Percentiles rank a stretch among this genome's conserved stretches.
phyloP scores from a whole-genome alignment of 2,113 vertebrate species.

The Nestor notabilis region DNA sequence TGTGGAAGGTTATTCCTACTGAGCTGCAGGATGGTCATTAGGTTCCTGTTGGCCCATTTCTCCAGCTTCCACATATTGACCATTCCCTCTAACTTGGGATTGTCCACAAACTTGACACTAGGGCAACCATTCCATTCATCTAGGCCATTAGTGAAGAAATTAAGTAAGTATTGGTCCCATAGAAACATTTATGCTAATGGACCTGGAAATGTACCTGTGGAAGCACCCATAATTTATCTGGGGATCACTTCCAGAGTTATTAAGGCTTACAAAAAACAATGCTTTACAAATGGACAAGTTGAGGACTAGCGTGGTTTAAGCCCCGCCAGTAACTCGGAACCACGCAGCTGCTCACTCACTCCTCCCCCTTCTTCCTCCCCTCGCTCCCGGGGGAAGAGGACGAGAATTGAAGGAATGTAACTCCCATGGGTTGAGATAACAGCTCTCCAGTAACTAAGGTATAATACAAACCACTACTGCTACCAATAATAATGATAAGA shows the following conservation, averaged over 20 bases:
- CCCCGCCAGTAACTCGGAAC: too few species aligned
- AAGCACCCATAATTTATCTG: not conserved
- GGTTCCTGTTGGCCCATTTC: not conserved
- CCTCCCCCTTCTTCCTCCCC: too few species aligned
- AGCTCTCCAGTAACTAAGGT: too few species aligned
- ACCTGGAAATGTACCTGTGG: not conserved
- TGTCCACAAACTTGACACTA: not conserved
- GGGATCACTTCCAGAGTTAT: not conserved
- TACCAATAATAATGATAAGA: too few species aligned
- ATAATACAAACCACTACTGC: too few species aligned
- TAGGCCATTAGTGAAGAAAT: not conserved
- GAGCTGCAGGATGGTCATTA: not conserved
- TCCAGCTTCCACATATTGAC: not conserved
- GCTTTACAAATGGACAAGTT: not conserved
- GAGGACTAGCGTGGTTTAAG: too few species aligned
- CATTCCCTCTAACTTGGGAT: not conserved
- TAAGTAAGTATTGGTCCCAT: not conserved
- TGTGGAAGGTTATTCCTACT: not conserved
- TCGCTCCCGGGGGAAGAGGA: too few species aligned
- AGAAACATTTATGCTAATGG: not conserved
- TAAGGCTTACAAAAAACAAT: not conserved
- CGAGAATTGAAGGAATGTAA: too few species aligned
- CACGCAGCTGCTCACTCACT: too few species aligned
- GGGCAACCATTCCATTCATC: not conserved
- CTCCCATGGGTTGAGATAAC: too few species aligned